A percentile compares a stretch with the other conserved stretches of the same genome.
Evolutionary conservation across 2,888 invertebrate species (phyloP).

Genomic region (Chrysina gloriosa): DNA sequence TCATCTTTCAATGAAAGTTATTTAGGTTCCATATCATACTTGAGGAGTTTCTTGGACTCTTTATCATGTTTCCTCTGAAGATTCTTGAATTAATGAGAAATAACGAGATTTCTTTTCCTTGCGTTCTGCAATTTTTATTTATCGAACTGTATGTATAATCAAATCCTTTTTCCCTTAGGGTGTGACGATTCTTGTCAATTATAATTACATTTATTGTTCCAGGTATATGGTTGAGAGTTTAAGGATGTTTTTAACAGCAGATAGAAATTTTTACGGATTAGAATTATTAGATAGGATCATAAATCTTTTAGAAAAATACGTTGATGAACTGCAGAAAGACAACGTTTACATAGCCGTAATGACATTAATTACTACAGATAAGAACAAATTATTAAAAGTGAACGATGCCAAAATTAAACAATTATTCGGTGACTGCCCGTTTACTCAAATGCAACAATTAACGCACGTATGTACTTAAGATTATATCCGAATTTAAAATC

Average conservation of each 20-base stretch:
- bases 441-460: constrained; percentile 43
- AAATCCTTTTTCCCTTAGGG: too few relatives aligned
- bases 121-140: too few relatives aligned
- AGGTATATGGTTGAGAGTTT: constrained; percentile 48
- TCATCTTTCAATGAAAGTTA: too few relatives aligned
- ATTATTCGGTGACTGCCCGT: constrained; percentile 49
- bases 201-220: constrained; percentile 28
- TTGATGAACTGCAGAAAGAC: constrained; percentile 42
- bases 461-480: constrained; percentile 40
- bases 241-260: constrained; percentile 45
- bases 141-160: too few relatives aligned
- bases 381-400: constrained; percentile 48
- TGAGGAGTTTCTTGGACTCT: too few relatives aligned
- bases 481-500: background rate
- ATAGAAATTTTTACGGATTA: constrained; percentile 46
- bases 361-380: constrained; percentile 48
- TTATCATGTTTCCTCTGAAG: too few relatives aligned
- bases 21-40: too few relatives aligned
- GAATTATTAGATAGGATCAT: constrained; percentile 47
- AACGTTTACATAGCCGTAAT: constrained; percentile 44
- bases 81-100: too few relatives aligned
- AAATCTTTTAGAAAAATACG: constrained; percentile 41
- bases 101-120: too few relatives aligned
- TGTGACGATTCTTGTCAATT: too few relatives aligned
- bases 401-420: constrained; percentile 48